Conservation (phyloP, 2,113 vertebrate genomes). For the Ascaphus truei region DNA sequence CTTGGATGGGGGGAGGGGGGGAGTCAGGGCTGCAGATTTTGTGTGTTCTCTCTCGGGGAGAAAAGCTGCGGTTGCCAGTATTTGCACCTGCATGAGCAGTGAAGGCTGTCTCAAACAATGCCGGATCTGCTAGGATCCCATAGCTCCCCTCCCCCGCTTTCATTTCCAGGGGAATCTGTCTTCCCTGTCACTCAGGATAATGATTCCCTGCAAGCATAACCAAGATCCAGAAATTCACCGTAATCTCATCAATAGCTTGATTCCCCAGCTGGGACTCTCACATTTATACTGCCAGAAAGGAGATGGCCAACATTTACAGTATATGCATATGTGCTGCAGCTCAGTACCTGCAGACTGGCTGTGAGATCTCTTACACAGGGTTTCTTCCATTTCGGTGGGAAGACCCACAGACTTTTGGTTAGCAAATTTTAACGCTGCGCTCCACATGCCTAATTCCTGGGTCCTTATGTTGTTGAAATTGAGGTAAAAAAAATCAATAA, state of each 20-base stretch:
- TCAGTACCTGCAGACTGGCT: constrained; percentile 17
- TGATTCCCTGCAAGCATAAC: constrained; percentile 45
- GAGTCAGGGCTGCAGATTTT: constrained; percentile 28
- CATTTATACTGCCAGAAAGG: constrained; percentile 44
- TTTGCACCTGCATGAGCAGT: constrained; percentile 36
- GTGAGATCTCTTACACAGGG: constrained; percentile 32
- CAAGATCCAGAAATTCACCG: constrained; percentile 51
- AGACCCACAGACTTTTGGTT: constrained; percentile 38
- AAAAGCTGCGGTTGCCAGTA: constrained; percentile 40
- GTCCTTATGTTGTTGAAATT: constrained; percentile 32
- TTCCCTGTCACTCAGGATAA: constrained; percentile 64
- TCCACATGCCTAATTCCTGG: constrained; percentile 21
- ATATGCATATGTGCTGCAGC: constrained; percentile 37
- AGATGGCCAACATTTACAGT: constrained; percentile 38
- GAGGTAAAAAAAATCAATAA: constrained; percentile 36
- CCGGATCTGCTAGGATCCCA: constrained; percentile 46
- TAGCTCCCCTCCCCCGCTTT: constrained; percentile 36
- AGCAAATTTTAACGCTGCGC: constrained; percentile 15
- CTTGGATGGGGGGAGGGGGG: constrained; percentile 15
- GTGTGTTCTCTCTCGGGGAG: constrained; percentile 44
- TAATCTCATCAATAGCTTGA: constrained; percentile 56
- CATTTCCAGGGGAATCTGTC: constrained; percentile 54
- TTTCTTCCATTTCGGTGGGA: constrained; percentile 16
- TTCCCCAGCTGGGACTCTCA: constrained; percentile 52
- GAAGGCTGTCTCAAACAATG: constrained; percentile 46